Base-by-base conservation (phyloP, 2,113 vertebrate genomes). In the Progne subis region DNA sequence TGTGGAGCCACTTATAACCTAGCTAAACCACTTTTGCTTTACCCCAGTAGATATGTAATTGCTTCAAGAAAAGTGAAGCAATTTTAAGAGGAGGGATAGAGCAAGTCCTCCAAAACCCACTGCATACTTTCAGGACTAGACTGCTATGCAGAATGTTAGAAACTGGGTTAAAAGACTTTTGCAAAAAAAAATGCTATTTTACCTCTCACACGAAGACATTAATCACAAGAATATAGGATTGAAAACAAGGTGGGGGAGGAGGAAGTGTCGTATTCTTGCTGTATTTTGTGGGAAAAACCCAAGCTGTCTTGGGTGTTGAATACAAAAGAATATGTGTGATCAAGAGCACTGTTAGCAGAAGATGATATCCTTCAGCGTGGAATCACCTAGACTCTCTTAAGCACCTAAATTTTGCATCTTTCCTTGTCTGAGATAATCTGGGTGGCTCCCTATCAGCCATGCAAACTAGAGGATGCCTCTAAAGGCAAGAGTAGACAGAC, bases 231-330 rank as follows among this genome's bases (percentile, higher is more conserved):
- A 90, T 74, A 81, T 17, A 70, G 83, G 78, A 92, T 94, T 88
- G 95, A 95, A 95, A 68, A 17, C 71, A 83, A 52, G 52, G 79
- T 88, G 52, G 34, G 67, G 81, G 47, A 88, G 63, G 43, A 92
- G 26, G 26, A 59, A 88, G 43, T 68, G 52, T 50, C 0, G 0
- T 17, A 41, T 72, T 94, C 84, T 87, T 0, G 1, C 41, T 72
- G 14, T 39, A 15, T 86, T 83, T 92, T 78, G 64, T 93, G 50
- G 71, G 63, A 86, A 81, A 97, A 72, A 55, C 37, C 79, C 37
- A 37, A 37, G 9, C 37, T 80, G 43, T 72, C 28, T 88, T 46
- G 46, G 43, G 46, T 72, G 46, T 43, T 85, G 75, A 75, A 68
- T 61, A 46, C 76, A 70, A 57, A 92, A 83, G 14, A 81, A 32